Evolutionary conservation across 2,797 vertebrate genomes (phyloP).

Genomic region (Notamacropus eugenii): DNA sequence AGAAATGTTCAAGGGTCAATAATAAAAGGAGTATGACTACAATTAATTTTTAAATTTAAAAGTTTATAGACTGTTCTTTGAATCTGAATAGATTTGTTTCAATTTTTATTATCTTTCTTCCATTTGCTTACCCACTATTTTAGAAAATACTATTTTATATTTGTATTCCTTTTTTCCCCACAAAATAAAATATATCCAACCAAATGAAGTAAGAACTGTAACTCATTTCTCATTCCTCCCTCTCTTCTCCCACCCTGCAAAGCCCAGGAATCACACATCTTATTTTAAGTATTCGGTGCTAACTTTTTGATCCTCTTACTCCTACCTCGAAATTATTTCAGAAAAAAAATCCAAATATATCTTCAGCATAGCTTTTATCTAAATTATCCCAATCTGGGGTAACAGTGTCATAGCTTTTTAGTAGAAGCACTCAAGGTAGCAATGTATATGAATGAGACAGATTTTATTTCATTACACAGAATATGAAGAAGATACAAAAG

Average conservation of each 20-base stretch:
- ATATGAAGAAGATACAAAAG: not conserved
- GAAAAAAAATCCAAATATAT: not conserved
- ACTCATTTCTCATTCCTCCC: not conserved
- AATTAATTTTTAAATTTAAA: not conserved
- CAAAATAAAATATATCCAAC: not conserved
- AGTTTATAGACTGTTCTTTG: not conserved
- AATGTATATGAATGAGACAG: not conserved
- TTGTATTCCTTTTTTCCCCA: not conserved
- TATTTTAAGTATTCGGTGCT: not conserved
- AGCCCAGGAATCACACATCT: not conserved
- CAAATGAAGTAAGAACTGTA: not conserved
- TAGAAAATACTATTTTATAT: not conserved
- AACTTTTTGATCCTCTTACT: not conserved
- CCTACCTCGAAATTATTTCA: not conserved
- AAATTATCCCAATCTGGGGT: not conserved
- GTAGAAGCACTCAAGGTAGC: not conserved
- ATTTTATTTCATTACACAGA: not conserved
- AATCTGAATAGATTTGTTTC: not conserved
- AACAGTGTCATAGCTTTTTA: not conserved
- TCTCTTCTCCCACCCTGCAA: rapidly evolving
- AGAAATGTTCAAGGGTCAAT: not conserved
- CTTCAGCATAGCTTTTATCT: not conserved
- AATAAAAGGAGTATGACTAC: not conserved
- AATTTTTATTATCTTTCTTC: not conserved
- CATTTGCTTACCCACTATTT: not conserved